Evolutionary conservation across 1,140 invertebrate species (phyloP).

Genomic region (Drosophila arawakana): DNA sequence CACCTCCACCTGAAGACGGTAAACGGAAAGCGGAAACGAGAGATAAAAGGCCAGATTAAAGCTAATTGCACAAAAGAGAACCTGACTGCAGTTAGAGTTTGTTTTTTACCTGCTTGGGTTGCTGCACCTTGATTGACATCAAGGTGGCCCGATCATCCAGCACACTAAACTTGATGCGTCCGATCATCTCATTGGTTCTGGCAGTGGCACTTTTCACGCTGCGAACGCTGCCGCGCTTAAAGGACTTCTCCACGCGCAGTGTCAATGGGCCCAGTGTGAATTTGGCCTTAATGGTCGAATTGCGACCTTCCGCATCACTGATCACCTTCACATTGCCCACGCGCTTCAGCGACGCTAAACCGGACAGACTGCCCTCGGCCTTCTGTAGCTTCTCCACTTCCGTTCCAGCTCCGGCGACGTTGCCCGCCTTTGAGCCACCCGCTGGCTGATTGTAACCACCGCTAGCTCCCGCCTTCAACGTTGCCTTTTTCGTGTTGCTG

Average conservation of each 20-base stretch:
- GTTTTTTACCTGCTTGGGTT: conserved; percentile 90
- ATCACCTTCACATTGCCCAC: conserved; percentile 92
- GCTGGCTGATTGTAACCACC: conserved; percentile 74
- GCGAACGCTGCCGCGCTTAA: conserved; percentile 88
- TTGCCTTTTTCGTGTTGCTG: conserved; percentile 62
- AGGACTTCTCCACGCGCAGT: conserved; percentile 93
- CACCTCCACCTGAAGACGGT: conserved; percentile 88
- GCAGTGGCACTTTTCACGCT: conserved; percentile 93
- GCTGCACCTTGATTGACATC: conserved; percentile 92
- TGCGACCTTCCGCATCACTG: conserved; percentile 88
- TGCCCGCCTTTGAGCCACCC: conserved; percentile 31
- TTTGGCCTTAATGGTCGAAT: conserved; percentile 92
- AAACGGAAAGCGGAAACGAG: too few relatives aligned
- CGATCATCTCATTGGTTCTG: conserved; percentile 93
- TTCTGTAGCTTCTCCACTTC: conserved; percentile 84
- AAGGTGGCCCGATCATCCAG: conserved; percentile 90
- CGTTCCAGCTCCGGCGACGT: conserved; percentile 58
- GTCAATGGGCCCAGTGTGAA: conserved; percentile 91
- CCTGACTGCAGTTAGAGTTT: conserved; percentile 36
- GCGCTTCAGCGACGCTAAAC: conserved; percentile 90
- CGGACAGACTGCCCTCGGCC: conserved; percentile 91
- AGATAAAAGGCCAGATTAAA: conserved; percentile 21
- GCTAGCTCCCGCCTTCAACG: conserved; percentile 57
- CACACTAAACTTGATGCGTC: conserved; percentile 91
- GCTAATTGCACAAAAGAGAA: conserved; percentile 62